Conservation (phyloP, 1,140 invertebrate genomes). For the Andricus grossulariae region DNA sequence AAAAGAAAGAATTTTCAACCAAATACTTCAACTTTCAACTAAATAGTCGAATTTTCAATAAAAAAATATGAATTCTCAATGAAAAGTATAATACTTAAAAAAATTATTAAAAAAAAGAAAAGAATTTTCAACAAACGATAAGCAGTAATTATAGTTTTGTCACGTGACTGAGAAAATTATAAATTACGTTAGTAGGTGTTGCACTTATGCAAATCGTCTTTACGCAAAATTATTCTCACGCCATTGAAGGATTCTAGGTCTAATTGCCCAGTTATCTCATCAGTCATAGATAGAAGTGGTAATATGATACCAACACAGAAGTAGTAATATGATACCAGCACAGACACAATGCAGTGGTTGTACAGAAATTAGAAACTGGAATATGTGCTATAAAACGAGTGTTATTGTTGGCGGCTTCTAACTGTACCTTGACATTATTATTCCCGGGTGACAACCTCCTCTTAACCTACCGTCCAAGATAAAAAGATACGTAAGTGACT, state of each 20-base stretch:
- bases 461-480: neutral
- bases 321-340: neutral
- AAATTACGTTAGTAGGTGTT: neutral
- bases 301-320: neutral
- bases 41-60: no score
- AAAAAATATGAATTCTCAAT: no score
- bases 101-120: no score
- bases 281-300: neutral
- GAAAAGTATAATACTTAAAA: no score
- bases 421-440: slow-evolving; percentile 58
- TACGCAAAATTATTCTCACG: slow-evolving; percentile 27
- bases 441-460: slow-evolving; percentile 26
- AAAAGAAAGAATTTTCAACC: no score
- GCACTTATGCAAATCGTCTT: slow-evolving; percentile 13
- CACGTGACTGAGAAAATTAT: neutral
- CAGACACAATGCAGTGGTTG: neutral
- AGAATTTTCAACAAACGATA: neutral
- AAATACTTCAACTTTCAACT: no score
- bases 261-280: slow-evolving; percentile 25
- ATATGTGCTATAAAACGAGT: slow-evolving; percentile 40
- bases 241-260: neutral
- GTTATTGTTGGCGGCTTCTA: slow-evolving; percentile 37
- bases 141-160: neutral
- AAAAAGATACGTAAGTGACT: no score
- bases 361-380: slow-evolving; percentile 26